Base-by-base conservation (phyloP, 2,797 vertebrate genomes). In the Poeciliopsis presidionis region DNA sequence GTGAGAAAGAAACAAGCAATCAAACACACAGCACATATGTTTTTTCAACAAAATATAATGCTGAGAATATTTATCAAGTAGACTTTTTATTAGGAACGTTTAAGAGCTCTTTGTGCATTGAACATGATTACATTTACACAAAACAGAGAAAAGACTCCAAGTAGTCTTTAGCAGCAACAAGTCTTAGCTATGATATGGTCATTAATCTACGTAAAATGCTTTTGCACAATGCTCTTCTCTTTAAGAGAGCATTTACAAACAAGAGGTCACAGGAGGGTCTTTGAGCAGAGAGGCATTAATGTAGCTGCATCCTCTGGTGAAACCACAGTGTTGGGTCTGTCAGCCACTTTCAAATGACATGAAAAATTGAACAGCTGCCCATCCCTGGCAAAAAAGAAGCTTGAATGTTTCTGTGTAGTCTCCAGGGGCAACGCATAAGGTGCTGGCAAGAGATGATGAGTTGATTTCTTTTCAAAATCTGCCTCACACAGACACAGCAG, bases 261-360 rank as follows among this genome's bases (percentile, higher is more conserved):
- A 79, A 94, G 92, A 96, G 93, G 86, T 95, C 95, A 94, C 95
- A 93, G 93, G 94, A 96, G 94, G 95, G 96, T 94, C 89, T 92
- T 89, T 96, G 89, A 95, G 94, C 92, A 96, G 95, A 95, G 87
- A 95, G 92, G 92, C 93, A 95, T 90, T 97, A 97, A 94, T 92
- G 92, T 89, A 94, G 91, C 85, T 78, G 84, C 78, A 76, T 57
- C 85, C 88, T 86, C 85, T 73, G 80, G 91, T 80, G 83, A 95
- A 95, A 96, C 94, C 95, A 80, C 95, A 95, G 93, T 92, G 91
- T 96, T 95, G 95, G 94, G 91, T 91, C 92, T 94, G 94, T 95
- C 94, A 95, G 94, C 94, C 92, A 92, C 92, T 95, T 89, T 95
- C 92, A 95, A 93, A 94, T 93, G 90, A 95, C 91, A 96, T 94